Evolutionary conservation across 2,113 vertebrate genomes (phyloP).

Genomic region (Hiodon alosoides): DNA sequence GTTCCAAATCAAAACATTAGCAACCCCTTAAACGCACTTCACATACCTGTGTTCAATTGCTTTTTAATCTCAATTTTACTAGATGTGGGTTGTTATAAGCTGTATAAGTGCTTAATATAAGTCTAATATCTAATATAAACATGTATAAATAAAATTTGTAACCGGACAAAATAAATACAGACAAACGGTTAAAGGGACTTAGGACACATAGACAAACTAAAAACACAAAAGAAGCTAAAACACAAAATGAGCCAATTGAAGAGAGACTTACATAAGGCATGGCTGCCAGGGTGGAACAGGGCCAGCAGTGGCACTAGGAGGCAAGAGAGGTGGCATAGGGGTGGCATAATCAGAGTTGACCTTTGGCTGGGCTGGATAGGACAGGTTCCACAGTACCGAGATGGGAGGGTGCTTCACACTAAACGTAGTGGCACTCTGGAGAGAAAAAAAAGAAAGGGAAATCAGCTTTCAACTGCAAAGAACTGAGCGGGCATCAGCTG

Average conservation of each 20-base stretch:
- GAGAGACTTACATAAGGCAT: slow-evolving; percentile 76
- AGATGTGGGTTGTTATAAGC: too few species aligned
- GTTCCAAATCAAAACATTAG: too few species aligned
- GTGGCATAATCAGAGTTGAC: slow-evolving; percentile 64
- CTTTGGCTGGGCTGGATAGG: slow-evolving; percentile 58
- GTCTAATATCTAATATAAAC: too few species aligned
- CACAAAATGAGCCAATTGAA: not conserved
- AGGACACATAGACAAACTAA: not conserved
- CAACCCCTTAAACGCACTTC: too few species aligned
- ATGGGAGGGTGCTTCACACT: slow-evolving; percentile 50
- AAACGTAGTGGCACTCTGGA: slow-evolving; percentile 54
- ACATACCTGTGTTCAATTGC: too few species aligned
- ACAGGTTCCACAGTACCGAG: slow-evolving; percentile 42
- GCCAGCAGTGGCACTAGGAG: slow-evolving; percentile 63
- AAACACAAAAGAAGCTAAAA: not conserved
- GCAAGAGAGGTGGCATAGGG: slow-evolving; percentile 49
- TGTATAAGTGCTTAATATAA: too few species aligned
- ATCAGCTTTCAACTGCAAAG: not conserved
- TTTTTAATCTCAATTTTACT: too few species aligned
- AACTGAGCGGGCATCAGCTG: too few species aligned
- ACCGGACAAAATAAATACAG: not conserved
- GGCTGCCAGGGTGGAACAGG: slow-evolving; percentile 73
- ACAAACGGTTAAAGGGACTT: not conserved
- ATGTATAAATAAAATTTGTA: too few species aligned
- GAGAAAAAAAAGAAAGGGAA: not conserved